A percentile compares a stretch with the other conserved stretches of the same genome.
phyloP scores from a whole-genome alignment of 2,113 vertebrate species.

The Paedocypris sp. region DNA sequence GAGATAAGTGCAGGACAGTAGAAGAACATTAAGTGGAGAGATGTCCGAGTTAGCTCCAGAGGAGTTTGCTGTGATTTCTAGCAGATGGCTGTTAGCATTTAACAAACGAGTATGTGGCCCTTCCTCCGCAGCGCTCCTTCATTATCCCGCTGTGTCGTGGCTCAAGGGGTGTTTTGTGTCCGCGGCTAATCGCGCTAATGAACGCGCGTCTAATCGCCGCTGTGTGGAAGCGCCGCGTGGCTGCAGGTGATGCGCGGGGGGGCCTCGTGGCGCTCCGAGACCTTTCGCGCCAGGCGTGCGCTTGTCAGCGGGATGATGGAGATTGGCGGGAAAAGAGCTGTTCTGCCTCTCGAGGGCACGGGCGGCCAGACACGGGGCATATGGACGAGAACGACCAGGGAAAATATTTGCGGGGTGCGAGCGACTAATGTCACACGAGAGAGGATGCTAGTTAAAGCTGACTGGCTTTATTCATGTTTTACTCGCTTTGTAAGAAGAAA shows the following conservation, averaged over 20 bases:
- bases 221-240: constrained; percentile 29
- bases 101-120: background rate
- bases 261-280: constrained; percentile 58
- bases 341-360: constrained; percentile 51
- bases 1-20: constrained; percentile 18
- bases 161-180: constrained; percentile 44
- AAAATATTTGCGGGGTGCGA: background rate
- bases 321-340: constrained; percentile 57
- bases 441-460: constrained; percentile 10
- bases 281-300: constrained; percentile 61
- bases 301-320: constrained; percentile 57
- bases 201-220: constrained; percentile 51
- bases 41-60: constrained; percentile 31
- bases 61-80: constrained; percentile 19
- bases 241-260: constrained; percentile 52
- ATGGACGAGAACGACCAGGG: constrained; percentile 1
- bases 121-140: constrained; percentile 26
- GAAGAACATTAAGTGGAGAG: background rate
- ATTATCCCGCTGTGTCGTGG: constrained; percentile 51
- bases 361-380: constrained; percentile 11
- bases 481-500: background rate
- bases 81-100: constrained; percentile 35
- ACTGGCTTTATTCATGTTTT: background rate
- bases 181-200: constrained; percentile 63
- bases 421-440: constrained; percentile 1